phyloP scores from a whole-genome alignment of 2,113 vertebrate species.

The Orycteropus afer region DNA sequence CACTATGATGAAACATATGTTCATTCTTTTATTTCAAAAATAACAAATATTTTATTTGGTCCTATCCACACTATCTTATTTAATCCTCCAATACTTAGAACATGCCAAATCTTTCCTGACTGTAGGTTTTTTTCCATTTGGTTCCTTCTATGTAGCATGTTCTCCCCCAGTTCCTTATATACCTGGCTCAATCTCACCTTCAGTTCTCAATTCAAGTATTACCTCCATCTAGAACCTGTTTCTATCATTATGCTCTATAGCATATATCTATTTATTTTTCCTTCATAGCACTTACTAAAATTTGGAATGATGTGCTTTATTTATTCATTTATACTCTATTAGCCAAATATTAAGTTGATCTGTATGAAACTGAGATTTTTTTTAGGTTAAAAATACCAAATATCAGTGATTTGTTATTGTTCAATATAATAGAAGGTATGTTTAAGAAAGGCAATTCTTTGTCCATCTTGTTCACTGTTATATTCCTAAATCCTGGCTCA shows the following conservation, averaged over 20 bases:
- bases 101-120: not conserved
- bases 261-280: not conserved
- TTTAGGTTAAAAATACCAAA: not conserved
- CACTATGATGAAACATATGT: not conserved
- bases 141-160: not conserved
- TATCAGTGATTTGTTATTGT: not conserved
- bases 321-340: not conserved
- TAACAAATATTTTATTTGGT: not conserved
- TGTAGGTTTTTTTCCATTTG: not conserved
- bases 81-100: not conserved
- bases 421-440: not conserved
- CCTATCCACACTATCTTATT: not conserved
- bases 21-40: conserved; percentile 33
- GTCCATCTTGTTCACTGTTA: not conserved
- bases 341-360: not conserved
- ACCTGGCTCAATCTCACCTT: not conserved
- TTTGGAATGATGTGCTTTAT: not conserved
- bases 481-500: not conserved
- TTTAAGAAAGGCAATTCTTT: not conserved
- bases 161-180: not conserved
- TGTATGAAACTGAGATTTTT: conserved; percentile 2
- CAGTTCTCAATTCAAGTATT: not conserved
- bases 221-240: not conserved
- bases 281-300: not conserved
- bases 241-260: not conserved